Percentiles rank a stretch among this genome's conserved stretches.
These are phyloP conservation scores for Zootoca vivipara DNA, from an alignment of 2,113 vertebrate species.

Conservation along the genomic window DNA sequence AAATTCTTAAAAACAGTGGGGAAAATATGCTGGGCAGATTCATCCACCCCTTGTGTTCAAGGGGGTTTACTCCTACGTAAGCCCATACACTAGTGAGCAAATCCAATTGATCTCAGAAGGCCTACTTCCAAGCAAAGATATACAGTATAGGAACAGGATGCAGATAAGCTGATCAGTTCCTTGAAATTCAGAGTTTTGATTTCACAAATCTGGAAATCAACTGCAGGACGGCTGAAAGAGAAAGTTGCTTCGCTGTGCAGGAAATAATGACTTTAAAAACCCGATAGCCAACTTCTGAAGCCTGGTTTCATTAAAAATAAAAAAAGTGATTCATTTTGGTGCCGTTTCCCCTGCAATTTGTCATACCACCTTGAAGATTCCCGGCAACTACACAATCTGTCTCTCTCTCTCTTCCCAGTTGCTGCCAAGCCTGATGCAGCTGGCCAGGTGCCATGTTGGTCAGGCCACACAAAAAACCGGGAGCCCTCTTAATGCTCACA, in stretches of 20 bases:
- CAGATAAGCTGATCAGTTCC: no score
- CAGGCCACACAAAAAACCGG: not conserved
- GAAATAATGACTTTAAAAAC: not conserved
- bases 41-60: no score
- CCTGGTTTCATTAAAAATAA: not conserved
- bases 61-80: no score
- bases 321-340: not conserved
- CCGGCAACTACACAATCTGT: no score
- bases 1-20: no score
- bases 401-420: not conserved
- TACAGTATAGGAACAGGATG: no score
- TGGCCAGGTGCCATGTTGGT: not conserved
- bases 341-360: not conserved
- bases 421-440: accelerated
- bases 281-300: not conserved
- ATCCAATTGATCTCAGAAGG: no score
- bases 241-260: not conserved
- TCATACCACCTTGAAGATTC: not conserved
- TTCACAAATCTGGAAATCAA: not conserved
- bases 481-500: not conserved
- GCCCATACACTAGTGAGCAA: no score
- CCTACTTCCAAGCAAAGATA: no score
- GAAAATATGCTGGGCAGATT: no score
- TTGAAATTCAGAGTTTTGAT: not conserved
- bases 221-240: not conserved